Evolutionary conservation across 2,113 vertebrate genomes (phyloP), one percentile per base, ranked within the genome.

Genomic region (Galeopterus variegatus): DNA sequence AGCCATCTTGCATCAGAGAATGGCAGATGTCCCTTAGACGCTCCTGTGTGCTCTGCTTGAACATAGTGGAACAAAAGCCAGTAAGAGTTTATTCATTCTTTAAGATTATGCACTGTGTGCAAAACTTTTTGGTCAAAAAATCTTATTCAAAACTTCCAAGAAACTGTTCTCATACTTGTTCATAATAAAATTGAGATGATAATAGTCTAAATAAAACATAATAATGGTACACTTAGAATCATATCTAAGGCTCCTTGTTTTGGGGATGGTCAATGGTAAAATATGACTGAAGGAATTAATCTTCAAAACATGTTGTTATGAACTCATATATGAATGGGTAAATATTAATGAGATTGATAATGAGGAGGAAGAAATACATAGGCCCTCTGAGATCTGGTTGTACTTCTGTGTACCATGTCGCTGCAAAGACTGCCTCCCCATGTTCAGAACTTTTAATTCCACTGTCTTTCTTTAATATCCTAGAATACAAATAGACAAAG

Each of bases 1-100:
- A 41, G 64, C 14, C 24, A 19, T 21, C 18, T 6, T 3, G n/a
- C 6, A 6, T 6, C 31, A 33, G 23, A 77, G n/a, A 48, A 14
- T 18, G 7, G 10, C 6, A 2, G 1, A 24, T 33, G 65, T 1
- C 13, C 6, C 15, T 36, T 5, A 0, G 21, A 36, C 3, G 13
- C 0, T 45, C 5, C 21, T 72, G 1, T 15, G 21, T n/a, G 28
- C 48, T 83, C 24, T 2, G 1, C 19, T 26, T 72, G 50, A 58
- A 73, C 33, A 33, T 0, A 45, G 41, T 31, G 26, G 3, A 23
- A 60, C 12, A 33, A 28, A 83, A 70, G 21, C 5, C 77, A 15
- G 2, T 41, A 48, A 62, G 60, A 64, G n/a, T 60, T 3, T 36
- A 23, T 50, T 80, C 52, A 21, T 76, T 84, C 21, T 60, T 33